Evolutionary conservation across 2,888 invertebrate genomes (phyloP).

Genomic region (Plagiodera versicolora): DNA sequence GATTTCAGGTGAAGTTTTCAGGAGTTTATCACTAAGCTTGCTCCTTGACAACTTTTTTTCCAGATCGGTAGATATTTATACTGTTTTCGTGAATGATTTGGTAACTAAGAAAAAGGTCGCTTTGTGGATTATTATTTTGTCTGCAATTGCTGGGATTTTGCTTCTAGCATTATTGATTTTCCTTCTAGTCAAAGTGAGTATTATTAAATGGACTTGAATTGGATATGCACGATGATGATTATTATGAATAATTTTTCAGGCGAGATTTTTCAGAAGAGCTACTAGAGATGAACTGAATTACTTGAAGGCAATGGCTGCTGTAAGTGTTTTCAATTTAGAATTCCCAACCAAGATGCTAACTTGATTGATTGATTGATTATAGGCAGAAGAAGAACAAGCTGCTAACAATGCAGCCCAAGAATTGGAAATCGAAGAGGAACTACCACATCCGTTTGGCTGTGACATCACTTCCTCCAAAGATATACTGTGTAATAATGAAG

Average conservation of each 20-base stretch:
- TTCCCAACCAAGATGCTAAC: no score
- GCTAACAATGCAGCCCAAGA: not conserved
- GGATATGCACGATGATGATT: no score
- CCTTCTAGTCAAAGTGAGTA: constrained; percentile 46
- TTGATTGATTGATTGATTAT: no score
- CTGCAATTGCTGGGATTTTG: constrained; percentile 54
- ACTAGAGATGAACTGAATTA: constrained; percentile 57
- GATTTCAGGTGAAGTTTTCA: constrained; percentile 34
- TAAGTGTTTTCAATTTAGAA: constrained; percentile 29
- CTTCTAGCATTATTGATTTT: constrained; percentile 52
- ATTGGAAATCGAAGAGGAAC: not conserved
- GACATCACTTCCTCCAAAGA: not conserved
- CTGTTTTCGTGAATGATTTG: constrained; percentile 49
- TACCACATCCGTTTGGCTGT: not conserved
- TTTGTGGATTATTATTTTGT: constrained; percentile 55
- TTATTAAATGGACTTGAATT: not conserved
- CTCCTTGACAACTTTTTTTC: constrained; percentile 6
- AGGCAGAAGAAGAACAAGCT: not conserved
- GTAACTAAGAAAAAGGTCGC: constrained; percentile 40
- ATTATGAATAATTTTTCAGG: no score
- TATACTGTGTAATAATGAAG: not conserved
- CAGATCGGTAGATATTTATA: constrained; percentile 44
- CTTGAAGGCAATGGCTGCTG: constrained; percentile 49
- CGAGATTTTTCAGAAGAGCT: constrained; percentile 57
- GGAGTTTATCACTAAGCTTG: no score